Evolutionary conservation across 2,797 vertebrate species (phyloP), one percentile per base, ranked within the genome.

Genomic region (Oreonectes daqikongensis): DNA sequence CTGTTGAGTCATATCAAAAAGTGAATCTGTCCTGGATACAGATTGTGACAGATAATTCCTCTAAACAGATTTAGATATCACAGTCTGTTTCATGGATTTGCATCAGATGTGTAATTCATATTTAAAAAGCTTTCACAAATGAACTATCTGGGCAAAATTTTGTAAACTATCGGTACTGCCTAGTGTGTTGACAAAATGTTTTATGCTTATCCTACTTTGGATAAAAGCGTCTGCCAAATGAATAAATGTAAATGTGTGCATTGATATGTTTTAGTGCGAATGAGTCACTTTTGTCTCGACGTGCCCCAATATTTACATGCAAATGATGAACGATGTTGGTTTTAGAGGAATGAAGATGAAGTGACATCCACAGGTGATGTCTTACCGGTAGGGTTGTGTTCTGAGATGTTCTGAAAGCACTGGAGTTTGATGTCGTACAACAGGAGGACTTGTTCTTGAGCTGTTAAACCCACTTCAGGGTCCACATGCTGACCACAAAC

Each of bases 381-480:
- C 68, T 72, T 75, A 95, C 95, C 94, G 88, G 88, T 85, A 1
- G 84, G 69, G 35, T 92, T 92, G 53, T 87, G 89, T 72, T 79
- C 86, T 35, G 94, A 95, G 73, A 95, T 92, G 86, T 95, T 95
- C 84, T 92, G 92, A 67, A 94, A 88, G 88, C 95, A 96, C 69
- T 94, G 93, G 44, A 91, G 84, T 88, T 96, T 95, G 55, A 93
- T 91, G 82, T 94, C 91, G 76, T 94, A 92, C 17, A 96, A 91
- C 63, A 95, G 94, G 77, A 92, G 91, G 87, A 95, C 94, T 89
- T 96, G 95, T 79, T 96, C 94, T 82, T 95, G 93, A 8, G 93
- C 91, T 1, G 95, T 95, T 28, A 95, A 80, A 0, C 89, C 91
- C 24, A 86, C 92, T 44, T 93, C 94, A 18, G 91, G 89, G 75